A percentile compares a stretch with the other conserved stretches of the same genome.
Conservation (phyloP, 2,113 vertebrate genomes). For the Oxyura jamaicensis region DNA sequence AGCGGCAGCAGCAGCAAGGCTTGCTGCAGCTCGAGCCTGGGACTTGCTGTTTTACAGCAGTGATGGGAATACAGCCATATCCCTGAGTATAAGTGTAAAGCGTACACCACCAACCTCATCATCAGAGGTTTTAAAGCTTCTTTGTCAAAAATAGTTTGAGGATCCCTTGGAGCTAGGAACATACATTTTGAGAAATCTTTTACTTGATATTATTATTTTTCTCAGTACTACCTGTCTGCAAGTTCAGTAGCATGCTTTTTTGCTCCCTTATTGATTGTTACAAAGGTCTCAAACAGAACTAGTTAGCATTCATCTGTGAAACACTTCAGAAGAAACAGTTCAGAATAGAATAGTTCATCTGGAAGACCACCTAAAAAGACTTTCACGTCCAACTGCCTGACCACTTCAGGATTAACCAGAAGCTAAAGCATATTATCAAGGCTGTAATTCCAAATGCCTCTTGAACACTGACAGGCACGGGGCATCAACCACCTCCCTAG, state of each 20-base stretch:
- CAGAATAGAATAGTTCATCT: background rate
- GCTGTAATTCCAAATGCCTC: background rate
- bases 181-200: background rate
- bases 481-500: background rate
- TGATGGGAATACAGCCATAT: rapidly evolving
- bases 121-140: background rate
- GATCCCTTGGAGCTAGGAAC: background rate
- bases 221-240: background rate
- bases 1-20: background rate
- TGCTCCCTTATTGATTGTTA: background rate
- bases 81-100: rapidly evolving
- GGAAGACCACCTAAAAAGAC: background rate
- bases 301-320: background rate
- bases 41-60: background rate
- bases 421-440: background rate
- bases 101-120: background rate
- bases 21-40: background rate
- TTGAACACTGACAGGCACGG: background rate
- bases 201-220: background rate
- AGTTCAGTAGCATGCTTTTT: background rate
- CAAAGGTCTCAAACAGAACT: background rate
- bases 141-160: background rate
- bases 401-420: background rate
- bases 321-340: background rate
- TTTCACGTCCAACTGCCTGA: background rate